Evolutionary conservation across 2,797 vertebrate species (phyloP).

Genomic region (Phalloptychus januarius): DNA sequence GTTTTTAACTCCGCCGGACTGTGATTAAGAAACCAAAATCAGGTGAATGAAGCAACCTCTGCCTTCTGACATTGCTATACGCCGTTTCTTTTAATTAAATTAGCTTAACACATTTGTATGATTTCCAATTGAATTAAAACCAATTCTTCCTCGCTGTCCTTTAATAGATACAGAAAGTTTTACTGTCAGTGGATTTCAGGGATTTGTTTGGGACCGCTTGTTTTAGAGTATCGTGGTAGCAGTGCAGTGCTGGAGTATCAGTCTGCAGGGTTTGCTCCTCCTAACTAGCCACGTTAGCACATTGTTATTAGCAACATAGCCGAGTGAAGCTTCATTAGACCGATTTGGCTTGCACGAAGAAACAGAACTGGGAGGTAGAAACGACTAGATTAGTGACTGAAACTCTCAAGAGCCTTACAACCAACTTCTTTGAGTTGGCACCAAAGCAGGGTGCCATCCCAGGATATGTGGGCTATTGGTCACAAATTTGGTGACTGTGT

Average conservation of each 20-base stretch:
- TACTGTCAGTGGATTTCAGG: background rate
- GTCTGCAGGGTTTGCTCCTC: background rate
- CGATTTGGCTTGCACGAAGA: constrained; percentile 36
- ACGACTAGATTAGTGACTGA: constrained; percentile 66
- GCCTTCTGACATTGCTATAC: background rate
- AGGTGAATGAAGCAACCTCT: constrained; percentile 50
- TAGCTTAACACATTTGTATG: constrained; percentile 57
- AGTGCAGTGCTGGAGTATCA: background rate
- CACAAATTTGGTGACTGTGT: too few relatives aligned
- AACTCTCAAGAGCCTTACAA: constrained; percentile 47
- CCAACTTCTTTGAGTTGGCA: background rate
- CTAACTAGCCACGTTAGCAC: constrained; percentile 43
- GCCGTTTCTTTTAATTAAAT: constrained; percentile 51
- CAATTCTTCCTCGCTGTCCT: background rate
- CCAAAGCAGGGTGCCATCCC: constrained; percentile 31
- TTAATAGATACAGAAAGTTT: constrained; percentile 16
- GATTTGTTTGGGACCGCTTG: background rate
- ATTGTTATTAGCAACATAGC: constrained; percentile 36
- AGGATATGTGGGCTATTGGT: too few relatives aligned
- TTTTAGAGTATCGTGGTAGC: background rate
- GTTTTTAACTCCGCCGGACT: constrained; percentile 21
- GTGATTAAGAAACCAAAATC: constrained; percentile 20
- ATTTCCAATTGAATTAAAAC: constrained; percentile 61
- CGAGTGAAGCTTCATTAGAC: constrained; percentile 3
- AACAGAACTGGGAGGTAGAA: constrained; percentile 73